Evolutionary conservation across 1,140 invertebrate genomes (phyloP).

Genomic region (Microplitis mediator): DNA sequence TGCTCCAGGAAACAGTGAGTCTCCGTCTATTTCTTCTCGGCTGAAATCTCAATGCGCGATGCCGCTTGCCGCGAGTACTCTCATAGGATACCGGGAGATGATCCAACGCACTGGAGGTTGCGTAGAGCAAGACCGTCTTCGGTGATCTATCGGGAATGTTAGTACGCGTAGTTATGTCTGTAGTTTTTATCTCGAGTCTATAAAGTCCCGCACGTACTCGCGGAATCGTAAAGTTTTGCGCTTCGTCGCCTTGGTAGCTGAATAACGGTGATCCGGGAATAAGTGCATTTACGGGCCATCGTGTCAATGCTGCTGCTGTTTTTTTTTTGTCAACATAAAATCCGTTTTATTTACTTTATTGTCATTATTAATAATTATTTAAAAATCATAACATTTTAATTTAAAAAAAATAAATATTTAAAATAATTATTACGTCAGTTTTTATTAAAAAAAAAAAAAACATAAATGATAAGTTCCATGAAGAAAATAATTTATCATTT

Average conservation of each 20-base stretch:
- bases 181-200: constrained; percentile 57
- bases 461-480: too few species aligned
- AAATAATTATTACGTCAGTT: too few species aligned
- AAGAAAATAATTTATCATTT: too few species aligned
- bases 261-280: constrained; percentile 55
- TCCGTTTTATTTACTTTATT: neutral
- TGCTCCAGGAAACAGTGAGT: constrained; percentile 57
- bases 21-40: constrained; percentile 53
- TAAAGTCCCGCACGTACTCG: constrained; percentile 55
- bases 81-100: constrained; percentile 44
- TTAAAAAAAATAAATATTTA: too few species aligned
- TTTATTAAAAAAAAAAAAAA: too few species aligned
- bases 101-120: constrained; percentile 51
- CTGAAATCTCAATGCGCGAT: constrained; percentile 51
- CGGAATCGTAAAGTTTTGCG: constrained; percentile 56
- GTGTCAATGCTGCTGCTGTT: constrained; percentile 41
- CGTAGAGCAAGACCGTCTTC: constrained; percentile 56
- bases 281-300: constrained; percentile 56
- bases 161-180: constrained; percentile 22
- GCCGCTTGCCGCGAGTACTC: constrained; percentile 41
- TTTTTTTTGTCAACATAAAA: too few species aligned
- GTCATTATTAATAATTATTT: neutral
- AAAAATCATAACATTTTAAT: too few species aligned
- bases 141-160: constrained; percentile 36
- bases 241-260: constrained; percentile 54